A percentile compares a stretch with the other conserved stretches of the same genome.
These are phyloP conservation scores for Troides aeacus DNA, from an alignment of 2,888 invertebrate genomes.

Conservation along the genomic window DNA sequence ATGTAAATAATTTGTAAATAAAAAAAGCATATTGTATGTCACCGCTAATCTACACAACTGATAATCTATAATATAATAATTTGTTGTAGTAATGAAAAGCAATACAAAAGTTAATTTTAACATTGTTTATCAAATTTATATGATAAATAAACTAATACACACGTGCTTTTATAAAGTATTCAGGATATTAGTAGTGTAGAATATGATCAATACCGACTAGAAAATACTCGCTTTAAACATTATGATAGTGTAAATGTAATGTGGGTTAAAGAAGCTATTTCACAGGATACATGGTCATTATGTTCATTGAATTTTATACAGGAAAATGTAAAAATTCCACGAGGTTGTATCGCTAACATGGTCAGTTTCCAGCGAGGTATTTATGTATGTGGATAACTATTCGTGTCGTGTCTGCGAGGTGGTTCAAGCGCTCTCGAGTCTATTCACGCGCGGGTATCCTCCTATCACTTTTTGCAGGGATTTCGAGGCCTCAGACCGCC, in stretches of 20 bases:
- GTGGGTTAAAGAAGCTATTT: neutral
- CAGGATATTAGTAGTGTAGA: no score
- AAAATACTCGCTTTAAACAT: no score
- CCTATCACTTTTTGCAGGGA: conserved; percentile 31
- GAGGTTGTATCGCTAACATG: neutral
- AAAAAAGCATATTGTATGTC: no score
- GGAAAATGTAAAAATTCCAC: neutral
- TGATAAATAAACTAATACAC: no score
- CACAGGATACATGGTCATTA: neutral
- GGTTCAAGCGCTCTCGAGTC: conserved; percentile 45
- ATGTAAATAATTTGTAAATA: no score
- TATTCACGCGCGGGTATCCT: conserved; percentile 50
- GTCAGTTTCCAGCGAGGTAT: conserved; percentile 16
- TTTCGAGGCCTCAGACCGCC: conserved; percentile 30
- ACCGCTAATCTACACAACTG: no score
- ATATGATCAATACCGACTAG: no score
- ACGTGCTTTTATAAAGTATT: no score
- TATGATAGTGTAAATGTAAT: neutral
- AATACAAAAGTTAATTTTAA: no score
- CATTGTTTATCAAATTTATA: no score
- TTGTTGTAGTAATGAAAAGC: no score
- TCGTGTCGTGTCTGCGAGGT: conserved; percentile 35
- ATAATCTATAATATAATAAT: no score
- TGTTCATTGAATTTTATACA: neutral
- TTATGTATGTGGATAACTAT: conserved; percentile 29